Conservation (phyloP, 1,140 invertebrate genomes). For the Neotoxoptera formosana region DNA sequence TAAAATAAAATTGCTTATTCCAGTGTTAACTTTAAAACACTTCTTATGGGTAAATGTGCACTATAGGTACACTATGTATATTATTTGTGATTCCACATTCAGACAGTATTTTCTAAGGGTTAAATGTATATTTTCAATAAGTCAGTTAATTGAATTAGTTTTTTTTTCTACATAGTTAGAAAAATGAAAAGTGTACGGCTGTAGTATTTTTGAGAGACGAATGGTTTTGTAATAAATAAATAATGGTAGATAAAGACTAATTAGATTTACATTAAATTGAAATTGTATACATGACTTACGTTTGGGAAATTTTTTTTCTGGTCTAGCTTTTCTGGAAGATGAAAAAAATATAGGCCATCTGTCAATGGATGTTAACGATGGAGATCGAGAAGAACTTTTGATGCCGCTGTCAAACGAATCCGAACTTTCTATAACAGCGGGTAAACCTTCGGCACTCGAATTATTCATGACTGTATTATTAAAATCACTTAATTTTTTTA, state of each 20-base stretch:
- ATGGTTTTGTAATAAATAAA: background rate
- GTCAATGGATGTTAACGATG: constrained; percentile 58
- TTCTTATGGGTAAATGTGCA: too few species aligned
- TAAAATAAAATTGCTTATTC: too few species aligned
- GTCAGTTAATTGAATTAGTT: background rate
- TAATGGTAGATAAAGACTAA: background rate
- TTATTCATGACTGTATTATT: background rate
- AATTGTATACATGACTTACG: background rate
- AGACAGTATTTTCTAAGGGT: too few species aligned
- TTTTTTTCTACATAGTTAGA: background rate
- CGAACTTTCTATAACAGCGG: constrained; percentile 52
- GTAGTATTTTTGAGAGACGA: background rate
- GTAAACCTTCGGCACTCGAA: constrained; percentile 7
- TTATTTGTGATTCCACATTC: too few species aligned
- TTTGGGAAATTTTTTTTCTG: constrained; percentile 42
- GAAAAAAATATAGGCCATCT: constrained; percentile 58
- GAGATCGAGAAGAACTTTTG: constrained; percentile 58
- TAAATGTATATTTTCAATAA: background rate
- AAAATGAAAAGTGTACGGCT: background rate
- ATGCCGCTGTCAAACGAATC: constrained; percentile 52
- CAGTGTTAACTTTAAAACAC: too few species aligned
- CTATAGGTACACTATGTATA: too few species aligned
- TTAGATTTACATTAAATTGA: background rate
- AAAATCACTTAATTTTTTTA: background rate
- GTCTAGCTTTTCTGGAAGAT: constrained; percentile 36